phyloP scores from a whole-genome alignment of 2,888 invertebrate species.

The Pterostichus niger region DNA sequence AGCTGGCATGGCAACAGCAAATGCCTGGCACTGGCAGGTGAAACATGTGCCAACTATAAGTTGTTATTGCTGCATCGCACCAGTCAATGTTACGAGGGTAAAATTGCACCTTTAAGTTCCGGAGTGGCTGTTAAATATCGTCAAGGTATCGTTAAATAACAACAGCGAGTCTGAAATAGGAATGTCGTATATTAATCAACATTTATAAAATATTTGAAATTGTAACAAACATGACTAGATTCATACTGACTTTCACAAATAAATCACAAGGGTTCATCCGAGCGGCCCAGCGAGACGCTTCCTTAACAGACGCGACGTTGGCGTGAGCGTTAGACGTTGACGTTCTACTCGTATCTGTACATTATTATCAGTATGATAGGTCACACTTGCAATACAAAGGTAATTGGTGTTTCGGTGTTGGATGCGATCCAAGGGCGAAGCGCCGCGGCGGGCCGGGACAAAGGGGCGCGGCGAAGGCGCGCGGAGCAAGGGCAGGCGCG shows the following conservation, averaged over 20 bases:
- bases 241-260: slow-evolving; percentile 78
- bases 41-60: not conserved
- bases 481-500: slow-evolving; percentile 49
- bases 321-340: slow-evolving; percentile 36
- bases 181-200: slow-evolving; percentile 80
- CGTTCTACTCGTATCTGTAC: slow-evolving; percentile 62
- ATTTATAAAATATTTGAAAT: slow-evolving; percentile 80
- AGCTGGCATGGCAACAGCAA: not conserved
- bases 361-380: slow-evolving; percentile 65
- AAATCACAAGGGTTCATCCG: slow-evolving; percentile 75
- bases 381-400: slow-evolving; percentile 63
- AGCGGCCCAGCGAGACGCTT: slow-evolving; percentile 65
- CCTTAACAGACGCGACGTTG: slow-evolving; percentile 52
- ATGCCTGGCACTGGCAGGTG: not conserved
- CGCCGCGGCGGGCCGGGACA: slow-evolving; percentile 65
- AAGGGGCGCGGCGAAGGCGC: slow-evolving; percentile 65
- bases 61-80: slow-evolving; percentile 16
- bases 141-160: slow-evolving; percentile 60
- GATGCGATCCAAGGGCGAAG: slow-evolving; percentile 64
- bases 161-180: slow-evolving; percentile 75
- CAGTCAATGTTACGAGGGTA: not conserved
- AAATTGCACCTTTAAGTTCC: slow-evolving; percentile 35
- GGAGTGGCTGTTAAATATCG: slow-evolving; percentile 47
- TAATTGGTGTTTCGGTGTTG: slow-evolving; percentile 67
- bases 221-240: slow-evolving; percentile 80